Base-by-base conservation (phyloP, 2,113 vertebrate genomes). In the Anser brachyrhynchus region DNA sequence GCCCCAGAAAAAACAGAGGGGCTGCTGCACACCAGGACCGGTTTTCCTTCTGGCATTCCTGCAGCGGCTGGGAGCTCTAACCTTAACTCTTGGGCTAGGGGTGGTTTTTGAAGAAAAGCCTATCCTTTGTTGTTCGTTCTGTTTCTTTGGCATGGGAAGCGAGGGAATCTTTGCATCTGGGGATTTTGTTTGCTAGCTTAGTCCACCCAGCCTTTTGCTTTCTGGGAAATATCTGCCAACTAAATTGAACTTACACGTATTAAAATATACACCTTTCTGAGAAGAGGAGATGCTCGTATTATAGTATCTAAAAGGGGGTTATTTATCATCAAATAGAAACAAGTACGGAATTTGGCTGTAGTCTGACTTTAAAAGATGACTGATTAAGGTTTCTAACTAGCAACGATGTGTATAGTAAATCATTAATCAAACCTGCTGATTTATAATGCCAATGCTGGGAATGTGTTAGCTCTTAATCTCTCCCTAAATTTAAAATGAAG, bases 401-500 rank as follows among this genome's bases (percentile, higher is more conserved):
- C 39, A 74, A 78, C 1, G 15, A 33, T 69, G 57, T 65, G 67
- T 51, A 33, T 3, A 73, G 78, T 39, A 85, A 80, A 75, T 92
- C 67, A 87, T 69, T 72, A 64, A 33, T 71, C 83, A 58, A 83
- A 67, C 29, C 76, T 83, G 84, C 66, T 58, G 59, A 55, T 90
- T 87, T 81, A 33, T 28, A n/a, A n/a, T 28, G 79, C 82, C 69
- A 51, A 2, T 54, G 79, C 37, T 81, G 54, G 84, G 76, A 89
- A 57, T 2, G 37, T 44, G 77, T 84, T 89, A 86, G 87, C 52
- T 93, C 92, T 87, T 81, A 33, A 31, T 84, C 84, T 92, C 85
- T 92, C 89, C 88, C 87, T 94, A 77, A 89, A 91, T 87, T 92
- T 72, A 84, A 90, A 96, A 67, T 43, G 62, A 94, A 88, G 49